These are phyloP conservation scores for Melieria omissa DNA, from an alignment of 2,888 invertebrate genomes.

Conservation along the genomic window DNA sequence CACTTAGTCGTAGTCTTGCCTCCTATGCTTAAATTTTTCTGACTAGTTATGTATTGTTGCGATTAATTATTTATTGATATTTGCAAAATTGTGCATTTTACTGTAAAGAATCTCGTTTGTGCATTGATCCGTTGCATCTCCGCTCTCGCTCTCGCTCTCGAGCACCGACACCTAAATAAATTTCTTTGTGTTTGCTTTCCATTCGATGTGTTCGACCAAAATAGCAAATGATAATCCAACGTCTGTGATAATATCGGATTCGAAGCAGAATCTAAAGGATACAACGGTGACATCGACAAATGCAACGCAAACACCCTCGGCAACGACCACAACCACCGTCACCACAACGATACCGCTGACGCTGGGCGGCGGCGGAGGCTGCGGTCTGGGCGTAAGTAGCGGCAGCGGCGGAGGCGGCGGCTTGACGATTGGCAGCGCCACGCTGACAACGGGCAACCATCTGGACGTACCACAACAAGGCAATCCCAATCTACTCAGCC, in stretches of 20 bases:
- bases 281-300: conserved; percentile 67
- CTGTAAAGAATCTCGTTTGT: not conserved
- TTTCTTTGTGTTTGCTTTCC: not conserved
- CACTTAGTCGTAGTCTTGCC: too few species aligned
- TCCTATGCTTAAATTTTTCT: too few species aligned
- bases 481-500: conserved; percentile 84
- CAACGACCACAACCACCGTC: conserved; percentile 60
- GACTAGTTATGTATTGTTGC: too few species aligned
- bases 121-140: not conserved
- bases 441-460: conserved; percentile 77
- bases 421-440: conserved; percentile 48
- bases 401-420: conserved; percentile 46
- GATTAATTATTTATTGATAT: too few species aligned
- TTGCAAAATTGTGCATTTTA: conserved; percentile 14
- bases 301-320: conserved; percentile 64
- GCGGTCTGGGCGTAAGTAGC: conserved; percentile 31
- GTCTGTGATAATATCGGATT: conserved; percentile 66
- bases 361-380: conserved; percentile 42
- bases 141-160: not conserved
- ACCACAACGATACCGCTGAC: conserved; percentile 55
- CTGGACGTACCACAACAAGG: conserved; percentile 80
- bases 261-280: conserved; percentile 67
- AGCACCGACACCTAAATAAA: not conserved
- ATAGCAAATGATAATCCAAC: conserved; percentile 64
- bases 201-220: conserved; percentile 17